phyloP scores from a whole-genome alignment of 2,888 invertebrate species.

The Microctonus aethiopoides region DNA sequence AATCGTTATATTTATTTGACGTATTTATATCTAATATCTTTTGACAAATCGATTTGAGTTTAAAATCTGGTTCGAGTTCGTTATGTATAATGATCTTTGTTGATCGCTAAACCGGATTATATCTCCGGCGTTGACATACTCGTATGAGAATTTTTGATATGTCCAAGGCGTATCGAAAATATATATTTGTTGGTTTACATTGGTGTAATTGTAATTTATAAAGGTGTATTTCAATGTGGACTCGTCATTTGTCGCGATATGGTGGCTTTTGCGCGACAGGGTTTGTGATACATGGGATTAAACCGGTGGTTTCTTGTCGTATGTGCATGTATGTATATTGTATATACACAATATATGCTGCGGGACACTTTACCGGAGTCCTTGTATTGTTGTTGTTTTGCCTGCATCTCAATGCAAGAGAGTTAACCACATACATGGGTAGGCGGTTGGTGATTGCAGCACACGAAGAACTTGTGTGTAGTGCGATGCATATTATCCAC shows the following conservation, averaged over 20 bases:
- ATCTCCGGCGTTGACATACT: constrained; percentile 8
- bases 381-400: constrained; percentile 37
- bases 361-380: constrained; percentile 21
- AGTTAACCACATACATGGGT: constrained; percentile 36
- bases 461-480: constrained; percentile 41
- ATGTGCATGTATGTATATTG: constrained; percentile 25
- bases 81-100: constrained; percentile 11
- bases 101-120: constrained; percentile 9
- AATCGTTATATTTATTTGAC: constrained; percentile 3
- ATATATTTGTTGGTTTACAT: neutral
- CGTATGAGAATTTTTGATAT: constrained; percentile 5
- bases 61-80: constrained; percentile 17
- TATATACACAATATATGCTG: neutral
- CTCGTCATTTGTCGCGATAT: constrained; percentile 51
- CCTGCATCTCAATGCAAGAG: constrained; percentile 24
- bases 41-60: constrained; percentile 27
- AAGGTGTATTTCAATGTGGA: constrained; percentile 45
- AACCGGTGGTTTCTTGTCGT: constrained; percentile 41
- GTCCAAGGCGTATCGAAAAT: neutral
- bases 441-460: constrained; percentile 57
- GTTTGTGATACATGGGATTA: constrained; percentile 46
- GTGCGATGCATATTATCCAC: constrained; percentile 55
- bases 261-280: constrained; percentile 43
- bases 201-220: constrained; percentile 57
- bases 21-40: constrained; percentile 26